Base-by-base conservation (phyloP, 1,140 invertebrate genomes). In the Drosophila ogumai region DNA sequence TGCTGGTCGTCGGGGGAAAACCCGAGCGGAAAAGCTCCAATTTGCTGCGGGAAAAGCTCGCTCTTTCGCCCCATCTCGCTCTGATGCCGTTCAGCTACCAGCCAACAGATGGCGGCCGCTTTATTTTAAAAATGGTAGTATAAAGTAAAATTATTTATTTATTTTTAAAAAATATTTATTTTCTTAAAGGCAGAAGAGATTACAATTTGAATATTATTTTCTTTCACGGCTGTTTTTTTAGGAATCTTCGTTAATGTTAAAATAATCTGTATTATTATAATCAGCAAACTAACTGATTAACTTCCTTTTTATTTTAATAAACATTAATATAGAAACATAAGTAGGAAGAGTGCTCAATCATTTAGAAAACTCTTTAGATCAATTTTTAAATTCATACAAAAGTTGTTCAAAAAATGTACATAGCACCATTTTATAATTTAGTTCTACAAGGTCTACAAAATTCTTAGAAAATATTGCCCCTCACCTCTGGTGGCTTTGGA, bases 11-110 rank as follows among this genome's bases (percentile, higher is more conserved):
- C 54, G 47, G 38, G 47, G 40, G 36, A 75, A 52, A 56, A 54
- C 32, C 50, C 49, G 46, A 75, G 72, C 59, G 72, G 56, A 57
- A 68, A 81, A 85, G 82, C 82, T 86, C 1, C 6, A 3, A 31
- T 81, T 3, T 8, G 15, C 22, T 49, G 7, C 10, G 19, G n/a
- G 12, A 47, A 86, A 87, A 87, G 84, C 84, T 87, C 64, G 50
- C 72, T 76, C 58, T 56, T 46, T 19, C 3, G 7, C 41, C n/a
- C 58, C 32, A 15, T 66, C 40, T 60, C 43, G 28, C 17, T 59
- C 38, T 40, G 0, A 17, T 22, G 10, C 13, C 3, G 9, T 52
- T 43, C 31, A 5, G 38, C 49, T 41, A 31, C 56, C 28, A 0
- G 13, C 19, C 84, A 32, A 64, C 52, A 88, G 84, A 77, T 88